Evolutionary conservation across 2,113 vertebrate species (phyloP).

Genomic region (Phalacrocorax brasilianus): DNA sequence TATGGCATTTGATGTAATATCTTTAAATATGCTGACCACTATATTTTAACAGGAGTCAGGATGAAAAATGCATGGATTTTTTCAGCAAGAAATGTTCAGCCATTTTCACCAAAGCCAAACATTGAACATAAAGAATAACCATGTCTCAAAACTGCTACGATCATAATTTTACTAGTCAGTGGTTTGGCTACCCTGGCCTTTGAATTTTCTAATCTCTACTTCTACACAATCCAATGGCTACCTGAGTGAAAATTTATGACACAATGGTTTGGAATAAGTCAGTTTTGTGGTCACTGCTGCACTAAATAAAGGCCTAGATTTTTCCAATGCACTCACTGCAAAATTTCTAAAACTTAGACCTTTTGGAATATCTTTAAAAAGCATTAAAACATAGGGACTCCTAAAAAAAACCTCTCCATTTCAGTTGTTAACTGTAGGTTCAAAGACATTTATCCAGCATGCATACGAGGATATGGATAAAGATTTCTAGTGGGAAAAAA

Average conservation of each 20-base stretch:
- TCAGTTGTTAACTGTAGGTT: background rate
- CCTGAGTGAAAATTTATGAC: background rate
- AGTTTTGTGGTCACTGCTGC: background rate
- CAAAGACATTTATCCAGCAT: background rate
- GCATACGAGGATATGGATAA: background rate
- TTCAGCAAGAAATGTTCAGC: background rate
- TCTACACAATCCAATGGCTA: background rate
- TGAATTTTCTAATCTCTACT: background rate
- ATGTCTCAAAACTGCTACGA: background rate
- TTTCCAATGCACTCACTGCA: background rate
- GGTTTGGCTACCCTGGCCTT: background rate
- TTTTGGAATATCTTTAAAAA: background rate
- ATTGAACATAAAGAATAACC: background rate
- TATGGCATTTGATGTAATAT: background rate
- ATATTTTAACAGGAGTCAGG: background rate
- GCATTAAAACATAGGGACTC: background rate
- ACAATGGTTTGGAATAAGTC: background rate
- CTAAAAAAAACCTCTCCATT: background rate
- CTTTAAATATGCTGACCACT: background rate
- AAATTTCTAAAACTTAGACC: background rate
- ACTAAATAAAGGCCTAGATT: background rate
- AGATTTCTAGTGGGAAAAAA: background rate
- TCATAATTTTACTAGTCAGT: background rate
- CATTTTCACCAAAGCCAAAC: background rate
- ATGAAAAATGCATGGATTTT: background rate